Evolutionary conservation across 2,888 invertebrate genomes (phyloP).

Genomic region (Cetonia aurata): DNA sequence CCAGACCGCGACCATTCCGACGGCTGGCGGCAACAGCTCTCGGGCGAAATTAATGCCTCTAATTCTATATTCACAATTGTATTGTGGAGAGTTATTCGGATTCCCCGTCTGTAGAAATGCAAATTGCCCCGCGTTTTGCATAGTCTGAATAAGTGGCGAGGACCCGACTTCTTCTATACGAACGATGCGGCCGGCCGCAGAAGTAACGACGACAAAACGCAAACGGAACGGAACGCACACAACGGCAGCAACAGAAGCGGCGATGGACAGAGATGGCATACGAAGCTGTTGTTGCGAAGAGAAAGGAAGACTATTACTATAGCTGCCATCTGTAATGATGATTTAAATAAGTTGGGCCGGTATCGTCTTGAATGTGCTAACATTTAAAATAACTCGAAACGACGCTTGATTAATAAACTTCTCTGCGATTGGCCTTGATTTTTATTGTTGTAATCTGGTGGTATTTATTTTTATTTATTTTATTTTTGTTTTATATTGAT

Average conservation of each 20-base stretch:
- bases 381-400: constrained; percentile 22
- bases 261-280: not conserved
- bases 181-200: not conserved
- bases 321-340: constrained; percentile 37
- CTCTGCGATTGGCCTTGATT: constrained; percentile 8
- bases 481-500: too few species aligned
- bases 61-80: constrained; percentile 43
- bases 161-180: not conserved
- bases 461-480: too few species aligned
- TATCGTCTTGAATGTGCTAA: constrained; percentile 22
- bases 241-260: not conserved
- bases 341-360: constrained; percentile 32
- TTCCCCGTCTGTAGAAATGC: constrained; percentile 39
- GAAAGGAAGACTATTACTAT: not conserved
- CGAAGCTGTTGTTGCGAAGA: not conserved
- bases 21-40: not conserved
- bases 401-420: constrained; percentile 5
- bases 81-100: constrained; percentile 41
- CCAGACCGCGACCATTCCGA: too few species aligned
- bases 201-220: not conserved
- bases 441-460: not conserved
- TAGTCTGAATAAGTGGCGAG: constrained; percentile 34
- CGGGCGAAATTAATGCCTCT: constrained; percentile 38
- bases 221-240: constrained; percentile 11
- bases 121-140: constrained; percentile 37